phyloP scores from a whole-genome alignment of 2,113 vertebrate species.

The Peromyscus polionotus region DNA sequence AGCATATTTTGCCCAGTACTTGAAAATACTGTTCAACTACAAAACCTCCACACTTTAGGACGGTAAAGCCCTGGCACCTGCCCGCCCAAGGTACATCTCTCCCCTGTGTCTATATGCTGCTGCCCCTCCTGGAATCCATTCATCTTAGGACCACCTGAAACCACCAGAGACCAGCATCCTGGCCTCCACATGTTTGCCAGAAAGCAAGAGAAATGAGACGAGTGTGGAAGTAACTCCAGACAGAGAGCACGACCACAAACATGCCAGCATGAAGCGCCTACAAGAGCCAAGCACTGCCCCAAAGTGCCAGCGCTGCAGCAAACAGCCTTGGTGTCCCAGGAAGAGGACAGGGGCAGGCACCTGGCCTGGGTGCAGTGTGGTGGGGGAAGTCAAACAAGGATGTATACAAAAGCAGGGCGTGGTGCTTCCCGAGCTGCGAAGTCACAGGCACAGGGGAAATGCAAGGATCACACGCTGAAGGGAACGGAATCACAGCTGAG shows the following conservation, averaged over 20 bases:
- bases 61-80: background rate
- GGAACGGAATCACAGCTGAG: background rate
- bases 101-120: background rate
- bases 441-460: background rate
- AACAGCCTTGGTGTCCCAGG: rapidly evolving
- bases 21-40: background rate
- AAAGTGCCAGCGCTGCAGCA: background rate
- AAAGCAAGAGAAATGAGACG: background rate
- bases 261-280: background rate
- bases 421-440: background rate
- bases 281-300: background rate
- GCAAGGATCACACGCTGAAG: background rate
- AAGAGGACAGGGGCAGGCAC: background rate
- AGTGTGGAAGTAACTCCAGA: background rate
- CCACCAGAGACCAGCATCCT: background rate
- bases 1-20: background rate
- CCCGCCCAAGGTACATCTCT: too few relatives aligned
- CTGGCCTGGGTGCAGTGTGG: background rate
- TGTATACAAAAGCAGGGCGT: background rate
- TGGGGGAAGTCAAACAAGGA: background rate
- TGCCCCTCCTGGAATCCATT: background rate
- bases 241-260: background rate
- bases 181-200: background rate
- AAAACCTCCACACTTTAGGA: background rate
- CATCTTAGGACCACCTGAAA: background rate